Conservation (phyloP, 2,888 invertebrate species). For the Lymantria monacha region DNA sequence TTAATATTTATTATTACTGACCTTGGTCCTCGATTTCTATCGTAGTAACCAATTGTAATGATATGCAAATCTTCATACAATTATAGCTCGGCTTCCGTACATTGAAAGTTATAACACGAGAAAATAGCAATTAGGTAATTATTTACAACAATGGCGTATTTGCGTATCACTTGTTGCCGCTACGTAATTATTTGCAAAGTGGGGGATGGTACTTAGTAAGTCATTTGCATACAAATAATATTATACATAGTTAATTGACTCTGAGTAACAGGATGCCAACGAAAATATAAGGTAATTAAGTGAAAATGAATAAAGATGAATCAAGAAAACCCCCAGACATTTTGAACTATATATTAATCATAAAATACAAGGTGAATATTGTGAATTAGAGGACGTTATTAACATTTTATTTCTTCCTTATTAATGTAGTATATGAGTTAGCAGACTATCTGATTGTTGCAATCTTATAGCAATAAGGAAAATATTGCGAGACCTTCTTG, state of each 20-base stretch:
- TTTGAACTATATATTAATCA: no score
- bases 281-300: no score
- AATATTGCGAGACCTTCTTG: no score
- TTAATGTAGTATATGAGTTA: no score
- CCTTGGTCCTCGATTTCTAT: slow-evolving; percentile 72
- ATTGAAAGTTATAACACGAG: slow-evolving; percentile 70
- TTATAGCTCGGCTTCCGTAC: slow-evolving; percentile 61
- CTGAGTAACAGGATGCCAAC: no score
- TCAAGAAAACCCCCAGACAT: no score
- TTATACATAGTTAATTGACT: background rate
- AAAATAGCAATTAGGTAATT: slow-evolving; percentile 64
- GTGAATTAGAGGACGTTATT: no score
- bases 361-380: no score
- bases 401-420: no score
- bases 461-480: no score
- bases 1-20: slow-evolving; percentile 59
- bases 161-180: slow-evolving; percentile 22
- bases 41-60: slow-evolving; percentile 66
- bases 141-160: slow-evolving; percentile 48
- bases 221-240: background rate
- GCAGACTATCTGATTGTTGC: no score
- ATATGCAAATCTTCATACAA: slow-evolving; percentile 68
- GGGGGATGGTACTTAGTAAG: background rate
- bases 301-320: no score
- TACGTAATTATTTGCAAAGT: slow-evolving; percentile 13